Base-by-base conservation (phyloP, 2,888 invertebrate species). In the Sabellastarte sp. region DNA sequence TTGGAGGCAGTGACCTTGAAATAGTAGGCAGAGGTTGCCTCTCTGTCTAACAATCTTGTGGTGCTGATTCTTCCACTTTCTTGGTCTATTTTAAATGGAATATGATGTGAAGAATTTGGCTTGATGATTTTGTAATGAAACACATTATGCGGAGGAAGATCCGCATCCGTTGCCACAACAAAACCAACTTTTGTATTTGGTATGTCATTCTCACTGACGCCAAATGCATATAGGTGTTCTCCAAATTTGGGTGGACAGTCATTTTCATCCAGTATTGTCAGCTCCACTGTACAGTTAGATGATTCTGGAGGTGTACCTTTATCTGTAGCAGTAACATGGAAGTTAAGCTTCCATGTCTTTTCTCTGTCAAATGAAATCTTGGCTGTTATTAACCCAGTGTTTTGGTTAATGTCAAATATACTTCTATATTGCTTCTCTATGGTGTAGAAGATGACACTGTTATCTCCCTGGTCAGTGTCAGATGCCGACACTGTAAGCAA, bases 191-290 rank as follows among this genome's bases (percentile, higher is more conserved):
- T 33, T 2, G 55, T 55, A 32, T 28, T 20, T 24, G 28, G 5
- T 24, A 32, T 26, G 28, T 61, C 50, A 55, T 61, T 61, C 28
- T 61, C 61, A 50, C 53, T 55, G 26, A 32, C 55, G 20, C 55
- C 61, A 56, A 56, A 55, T 24, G 20, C 32, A 29, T 55, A 53
- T 5, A 20, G 28, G 4, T 29, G 10, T 28, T 61, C 50, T 26
- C 32, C 30, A 30, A 61, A 61, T 4, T 24, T 32, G 53, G 61
- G 61, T 10, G 32, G 50, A 24, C 50, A 50, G 32, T 61, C 61
- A 31, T 61, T 56, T 5, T 24, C 28, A 31, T 61, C 61, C 5
- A 30, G 24, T 15, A 61, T 24, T n/a, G 28, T 32, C 10, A 61
- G 30, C 28, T n/a, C 28, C 4, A 61, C 20, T 10, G 56, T 32